Base-by-base conservation (phyloP, 2,797 vertebrate species). In the Alauda arvensis region DNA sequence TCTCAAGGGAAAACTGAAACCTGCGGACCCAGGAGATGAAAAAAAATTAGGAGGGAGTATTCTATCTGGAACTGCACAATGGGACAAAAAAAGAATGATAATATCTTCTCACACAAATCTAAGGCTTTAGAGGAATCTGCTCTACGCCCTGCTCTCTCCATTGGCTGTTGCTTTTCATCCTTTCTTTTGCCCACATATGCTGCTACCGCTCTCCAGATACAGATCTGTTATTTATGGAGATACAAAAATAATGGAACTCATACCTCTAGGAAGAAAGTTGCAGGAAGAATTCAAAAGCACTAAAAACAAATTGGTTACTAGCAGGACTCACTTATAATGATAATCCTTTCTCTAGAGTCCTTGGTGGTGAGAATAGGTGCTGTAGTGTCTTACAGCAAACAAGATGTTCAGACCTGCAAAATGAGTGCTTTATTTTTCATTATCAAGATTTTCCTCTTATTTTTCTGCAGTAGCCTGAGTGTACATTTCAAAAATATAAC, bases 401-500 rank as follows among this genome's bases (percentile, higher is more conserved):
- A 43, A 70, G 19, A 79, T 45, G 83, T 82, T 90, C 55, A 63
- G 46, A 68, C 39, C 43, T 67, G 20, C 51, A 37, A 83, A 91
- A 71, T 9, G 2, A 5, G 4, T 34, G 31, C 1, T 67, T 69
- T 70, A 42, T 60, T 75, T 72, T 61, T 55, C 15, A 23, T 48
- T 60, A 59, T 33, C 12, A 66, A 63, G 18, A 28, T 8, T 67
- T 77, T 65, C 28, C 57, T 85, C 28, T 85, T 66, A 31, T 53
- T 63, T 93, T 91, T 93, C 84, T 91, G 59, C 87, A 76, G 66
- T 88, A 91, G 82, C 56, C 77, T 86, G 91, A 91, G 65, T 31
- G 42, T 51, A 51, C 81, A 83, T 89, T 90, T 87, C 59, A 90
- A 80, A 93, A 51, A 42, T 76, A 85, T 86, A 56, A 61, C 23